These are phyloP conservation scores for Timandra comae DNA, from an alignment of 2,888 invertebrate genomes.

Conservation along the genomic window DNA sequence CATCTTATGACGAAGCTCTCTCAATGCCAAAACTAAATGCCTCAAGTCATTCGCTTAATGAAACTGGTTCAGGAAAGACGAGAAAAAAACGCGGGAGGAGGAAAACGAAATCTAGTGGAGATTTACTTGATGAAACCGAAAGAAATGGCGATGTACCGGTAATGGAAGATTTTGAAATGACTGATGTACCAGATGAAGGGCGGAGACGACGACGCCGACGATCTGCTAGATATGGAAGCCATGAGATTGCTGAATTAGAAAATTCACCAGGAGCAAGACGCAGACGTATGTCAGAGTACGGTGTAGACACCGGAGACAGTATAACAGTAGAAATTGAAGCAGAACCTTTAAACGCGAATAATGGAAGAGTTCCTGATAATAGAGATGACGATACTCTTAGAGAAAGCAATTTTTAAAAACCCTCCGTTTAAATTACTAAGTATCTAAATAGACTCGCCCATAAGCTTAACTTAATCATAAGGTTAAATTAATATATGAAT, in stretches of 20 bases:
- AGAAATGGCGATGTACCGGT: slow-evolving; percentile 55
- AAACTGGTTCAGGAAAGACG: slow-evolving; percentile 60
- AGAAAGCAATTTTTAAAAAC: slow-evolving; percentile 60
- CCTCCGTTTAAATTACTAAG: slow-evolving; percentile 11
- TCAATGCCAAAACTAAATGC: slow-evolving; percentile 82
- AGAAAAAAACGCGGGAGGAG: slow-evolving; percentile 57
- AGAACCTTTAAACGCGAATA: slow-evolving; percentile 48
- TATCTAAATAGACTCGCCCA: too few relatives aligned
- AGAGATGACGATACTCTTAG: slow-evolving; percentile 58
- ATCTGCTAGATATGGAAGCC: slow-evolving; percentile 55
- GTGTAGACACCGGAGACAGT: slow-evolving; percentile 30
- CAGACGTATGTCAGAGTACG: slow-evolving; percentile 57
- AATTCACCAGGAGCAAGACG: slow-evolving; percentile 63
- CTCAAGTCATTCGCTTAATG: slow-evolving; percentile 76
- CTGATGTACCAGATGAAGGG: slow-evolving; percentile 36
- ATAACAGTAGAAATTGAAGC: slow-evolving; percentile 53
- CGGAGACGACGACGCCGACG: slow-evolving; percentile 43
- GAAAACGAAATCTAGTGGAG: slow-evolving; percentile 72
- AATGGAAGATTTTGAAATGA: slow-evolving; percentile 48
- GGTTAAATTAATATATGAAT: too few relatives aligned
- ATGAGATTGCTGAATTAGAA: slow-evolving; percentile 65
- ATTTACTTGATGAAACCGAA: slow-evolving; percentile 65
- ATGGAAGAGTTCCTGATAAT: slow-evolving; percentile 43
- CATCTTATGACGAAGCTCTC: slow-evolving; percentile 86
- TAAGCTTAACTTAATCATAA: too few relatives aligned